Evolutionary conservation across 1,140 invertebrate species (phyloP).

Genomic region (Musca vetustissima): DNA sequence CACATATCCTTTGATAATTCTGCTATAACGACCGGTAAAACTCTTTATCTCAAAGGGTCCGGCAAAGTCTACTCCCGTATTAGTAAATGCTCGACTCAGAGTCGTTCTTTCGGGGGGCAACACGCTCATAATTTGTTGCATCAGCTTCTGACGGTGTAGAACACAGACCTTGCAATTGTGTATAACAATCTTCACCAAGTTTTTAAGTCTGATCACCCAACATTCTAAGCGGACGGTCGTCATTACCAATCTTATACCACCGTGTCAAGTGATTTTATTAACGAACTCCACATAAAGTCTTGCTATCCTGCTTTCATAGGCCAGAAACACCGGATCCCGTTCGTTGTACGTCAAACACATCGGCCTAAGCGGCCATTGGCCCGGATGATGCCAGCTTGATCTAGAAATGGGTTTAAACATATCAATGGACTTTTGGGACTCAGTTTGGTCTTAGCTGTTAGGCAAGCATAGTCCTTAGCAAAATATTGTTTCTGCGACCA

Average conservation of each 20-base stretch:
- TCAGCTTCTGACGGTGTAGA: background rate
- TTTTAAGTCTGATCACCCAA: constrained; percentile 24
- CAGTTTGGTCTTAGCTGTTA: background rate
- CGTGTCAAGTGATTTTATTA: constrained; percentile 8
- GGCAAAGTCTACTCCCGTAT: constrained; percentile 46
- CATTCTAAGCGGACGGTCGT: constrained; percentile 4
- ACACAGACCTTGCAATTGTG: constrained; percentile 5
- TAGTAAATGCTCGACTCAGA: constrained; percentile 32
- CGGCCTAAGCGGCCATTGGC: background rate
- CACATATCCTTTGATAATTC: constrained; percentile 39
- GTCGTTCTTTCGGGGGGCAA: constrained; percentile 13
- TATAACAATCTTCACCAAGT: background rate
- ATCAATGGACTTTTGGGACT: background rate
- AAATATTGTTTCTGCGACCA: background rate
- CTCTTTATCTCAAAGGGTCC: constrained; percentile 44
- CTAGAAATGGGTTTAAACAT: background rate
- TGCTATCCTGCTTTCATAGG: background rate
- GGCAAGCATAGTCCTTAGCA: background rate
- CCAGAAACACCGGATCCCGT: constrained; percentile 18
- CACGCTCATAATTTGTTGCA: constrained; percentile 12
- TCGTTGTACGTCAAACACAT: background rate
- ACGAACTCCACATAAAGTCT: background rate
- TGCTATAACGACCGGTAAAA: constrained; percentile 27
- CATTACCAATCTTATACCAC: constrained; percentile 18
- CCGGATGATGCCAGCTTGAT: background rate